A percentile compares a stretch with the other conserved stretches of the same genome.
Conservation (phyloP, 2,113 vertebrate species). For the Aleadryas rufinucha region DNA sequence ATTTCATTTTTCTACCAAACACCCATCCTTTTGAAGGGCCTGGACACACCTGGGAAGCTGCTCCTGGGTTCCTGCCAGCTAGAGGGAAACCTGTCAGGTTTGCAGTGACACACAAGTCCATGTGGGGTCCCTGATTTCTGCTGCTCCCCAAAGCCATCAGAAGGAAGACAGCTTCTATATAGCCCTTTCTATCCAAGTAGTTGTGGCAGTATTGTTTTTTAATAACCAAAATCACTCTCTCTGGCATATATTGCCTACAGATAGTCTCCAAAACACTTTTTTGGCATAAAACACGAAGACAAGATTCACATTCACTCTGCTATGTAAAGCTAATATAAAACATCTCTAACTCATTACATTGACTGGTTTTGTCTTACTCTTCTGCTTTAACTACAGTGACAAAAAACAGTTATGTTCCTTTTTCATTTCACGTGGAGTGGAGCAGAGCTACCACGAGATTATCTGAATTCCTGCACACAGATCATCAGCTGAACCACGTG, state of each 20-base stretch:
- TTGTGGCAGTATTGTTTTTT: background rate
- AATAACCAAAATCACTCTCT: background rate
- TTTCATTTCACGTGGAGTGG: background rate
- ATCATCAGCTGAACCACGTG: background rate
- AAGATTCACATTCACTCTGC: background rate
- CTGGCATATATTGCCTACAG: background rate
- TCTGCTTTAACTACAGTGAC: background rate
- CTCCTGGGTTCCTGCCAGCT: background rate
- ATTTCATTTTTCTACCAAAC: background rate
- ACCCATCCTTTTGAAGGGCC: fast-evolving
- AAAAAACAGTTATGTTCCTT: background rate
- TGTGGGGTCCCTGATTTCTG: background rate
- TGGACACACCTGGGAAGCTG: background rate
- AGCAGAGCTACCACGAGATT: background rate
- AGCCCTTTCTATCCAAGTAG: background rate
- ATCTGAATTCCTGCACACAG: background rate
- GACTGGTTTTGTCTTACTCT: background rate
- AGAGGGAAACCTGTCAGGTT: background rate
- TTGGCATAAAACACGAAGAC: background rate
- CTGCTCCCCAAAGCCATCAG: background rate
- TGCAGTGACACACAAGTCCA: background rate
- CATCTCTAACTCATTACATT: background rate
- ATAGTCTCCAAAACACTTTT: background rate
- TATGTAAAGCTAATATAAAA: background rate
- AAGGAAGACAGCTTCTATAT: background rate